Evolutionary conservation across 1,140 invertebrate species (phyloP).

Genomic region (Orius insidiosus): DNA sequence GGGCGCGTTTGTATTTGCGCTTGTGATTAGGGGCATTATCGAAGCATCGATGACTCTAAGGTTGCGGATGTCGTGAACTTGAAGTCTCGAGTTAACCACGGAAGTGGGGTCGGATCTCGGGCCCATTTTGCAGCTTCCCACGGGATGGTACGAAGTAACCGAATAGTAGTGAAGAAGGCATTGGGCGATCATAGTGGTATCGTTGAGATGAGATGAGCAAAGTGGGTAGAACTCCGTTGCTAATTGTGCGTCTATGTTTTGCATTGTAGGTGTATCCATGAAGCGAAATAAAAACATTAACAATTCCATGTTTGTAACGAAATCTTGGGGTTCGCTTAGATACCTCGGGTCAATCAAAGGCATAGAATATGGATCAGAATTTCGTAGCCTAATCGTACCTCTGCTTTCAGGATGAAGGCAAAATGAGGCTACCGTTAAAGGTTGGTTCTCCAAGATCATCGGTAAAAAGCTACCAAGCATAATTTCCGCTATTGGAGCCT

Average conservation of each 20-base stretch:
- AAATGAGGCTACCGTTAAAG: conserved; percentile 38
- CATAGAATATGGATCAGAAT: conserved; percentile 34
- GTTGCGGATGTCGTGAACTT: conserved; percentile 14
- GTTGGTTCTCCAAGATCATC: conserved; percentile 37
- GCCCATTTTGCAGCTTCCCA: conserved; percentile 59
- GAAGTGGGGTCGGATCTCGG: conserved; percentile 41
- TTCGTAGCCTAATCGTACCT: conserved; percentile 39
- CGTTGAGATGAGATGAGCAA: background rate
- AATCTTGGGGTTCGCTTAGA: conserved; percentile 31
- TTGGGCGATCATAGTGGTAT: conserved; percentile 14
- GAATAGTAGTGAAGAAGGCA: conserved; percentile 31
- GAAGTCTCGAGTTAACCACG: conserved; percentile 50
- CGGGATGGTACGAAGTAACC: conserved; percentile 47
- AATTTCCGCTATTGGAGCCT: background rate
- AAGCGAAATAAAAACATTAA: conserved; percentile 10
- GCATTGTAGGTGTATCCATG: conserved; percentile 23
- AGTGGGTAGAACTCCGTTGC: background rate
- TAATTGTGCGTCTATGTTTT: conserved; percentile 28
- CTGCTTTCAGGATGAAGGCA: conserved; percentile 53
- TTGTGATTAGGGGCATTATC: conserved; percentile 27
- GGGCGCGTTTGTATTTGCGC: conserved; percentile 25
- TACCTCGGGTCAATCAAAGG: conserved; percentile 51
- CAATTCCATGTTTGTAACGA: conserved; percentile 25
- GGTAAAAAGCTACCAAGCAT: too few relatives aligned
- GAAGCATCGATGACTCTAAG: conserved; percentile 29